A percentile compares a stretch with the other conserved stretches of the same genome.
Evolutionary conservation across 2,113 vertebrate species (phyloP).

Genomic region (Sinocyclocheilus anshuiensis): DNA sequence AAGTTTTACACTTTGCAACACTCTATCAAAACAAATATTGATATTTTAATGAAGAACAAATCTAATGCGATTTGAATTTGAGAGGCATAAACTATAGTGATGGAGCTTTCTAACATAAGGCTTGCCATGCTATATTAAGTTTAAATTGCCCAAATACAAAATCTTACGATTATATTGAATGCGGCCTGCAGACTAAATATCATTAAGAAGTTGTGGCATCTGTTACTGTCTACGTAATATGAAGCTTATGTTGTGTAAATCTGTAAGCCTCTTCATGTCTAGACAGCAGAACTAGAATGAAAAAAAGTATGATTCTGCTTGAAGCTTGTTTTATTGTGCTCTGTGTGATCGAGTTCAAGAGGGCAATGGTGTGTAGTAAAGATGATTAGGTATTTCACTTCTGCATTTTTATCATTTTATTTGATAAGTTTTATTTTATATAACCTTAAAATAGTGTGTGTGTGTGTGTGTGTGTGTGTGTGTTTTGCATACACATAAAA

Average conservation of each 20-base stretch:
- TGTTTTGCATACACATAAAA: neutral
- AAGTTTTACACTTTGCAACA: neutral
- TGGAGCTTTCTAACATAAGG: neutral
- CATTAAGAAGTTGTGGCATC: constrained; percentile 16
- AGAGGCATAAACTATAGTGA: neutral
- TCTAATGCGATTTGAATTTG: neutral
- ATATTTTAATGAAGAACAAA: neutral
- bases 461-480: neutral
- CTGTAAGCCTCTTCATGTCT: constrained; percentile 5
- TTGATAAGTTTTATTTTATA: neutral
- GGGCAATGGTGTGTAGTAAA: neutral
- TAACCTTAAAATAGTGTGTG: neutral
- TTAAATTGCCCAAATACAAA: constrained; percentile 12
- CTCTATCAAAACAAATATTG: neutral
- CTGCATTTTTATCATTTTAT: neutral
- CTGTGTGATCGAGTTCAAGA: neutral
- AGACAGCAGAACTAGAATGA: neutral
- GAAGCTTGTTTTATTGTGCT: neutral
- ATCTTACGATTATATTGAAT: constrained; percentile 19
- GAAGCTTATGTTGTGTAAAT: neutral
- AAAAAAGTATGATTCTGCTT: neutral
- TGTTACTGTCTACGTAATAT: constrained; percentile 23
- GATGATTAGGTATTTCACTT: neutral
- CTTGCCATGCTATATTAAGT: constrained; percentile 7
- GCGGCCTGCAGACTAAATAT: constrained; percentile 1